A percentile compares a stretch with the other conserved stretches of the same genome.
These are phyloP conservation scores for Cheilosia urbana DNA, from an alignment of 2,888 invertebrate genomes.

Conservation along the genomic window DNA sequence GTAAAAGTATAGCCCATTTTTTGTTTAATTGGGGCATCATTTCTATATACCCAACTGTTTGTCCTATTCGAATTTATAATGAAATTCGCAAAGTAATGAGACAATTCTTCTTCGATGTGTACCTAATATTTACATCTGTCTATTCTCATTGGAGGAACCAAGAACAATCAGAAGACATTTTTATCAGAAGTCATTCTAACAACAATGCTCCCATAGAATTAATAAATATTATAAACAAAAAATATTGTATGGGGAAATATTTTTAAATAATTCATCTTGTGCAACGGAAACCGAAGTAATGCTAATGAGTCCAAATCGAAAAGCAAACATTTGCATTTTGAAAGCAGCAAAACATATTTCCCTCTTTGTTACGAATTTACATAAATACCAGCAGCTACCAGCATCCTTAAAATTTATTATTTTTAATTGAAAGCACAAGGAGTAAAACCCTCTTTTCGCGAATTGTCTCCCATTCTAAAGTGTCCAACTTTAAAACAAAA, in stretches of 20 bases:
- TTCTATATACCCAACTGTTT: too few species aligned
- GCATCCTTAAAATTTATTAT: neutral
- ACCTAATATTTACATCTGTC: too few species aligned
- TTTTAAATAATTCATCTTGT: neutral
- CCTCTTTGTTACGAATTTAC: neutral
- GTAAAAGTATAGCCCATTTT: too few species aligned
- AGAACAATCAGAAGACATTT: too few species aligned
- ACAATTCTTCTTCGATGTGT: too few species aligned
- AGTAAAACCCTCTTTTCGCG: neutral
- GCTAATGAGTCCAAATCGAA: neutral
- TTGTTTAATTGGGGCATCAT: too few species aligned
- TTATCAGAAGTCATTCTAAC: too few species aligned
- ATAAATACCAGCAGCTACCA: neutral
- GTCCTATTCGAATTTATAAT: too few species aligned
- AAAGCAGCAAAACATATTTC: neutral
- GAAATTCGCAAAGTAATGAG: too few species aligned
- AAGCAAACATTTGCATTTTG: neutral
- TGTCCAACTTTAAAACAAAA: slow-evolving; percentile 7
- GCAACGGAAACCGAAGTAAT: neutral
- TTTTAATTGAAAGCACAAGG: neutral
- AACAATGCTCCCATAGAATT: too few species aligned
- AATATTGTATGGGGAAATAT: neutral
- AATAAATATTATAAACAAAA: neutral
- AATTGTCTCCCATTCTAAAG: neutral
- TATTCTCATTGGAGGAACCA: too few species aligned